Evolutionary conservation across 1,140 invertebrate species (phyloP), one percentile per base, ranked within the genome.

Genomic region (Lordiphosa mommai): DNA sequence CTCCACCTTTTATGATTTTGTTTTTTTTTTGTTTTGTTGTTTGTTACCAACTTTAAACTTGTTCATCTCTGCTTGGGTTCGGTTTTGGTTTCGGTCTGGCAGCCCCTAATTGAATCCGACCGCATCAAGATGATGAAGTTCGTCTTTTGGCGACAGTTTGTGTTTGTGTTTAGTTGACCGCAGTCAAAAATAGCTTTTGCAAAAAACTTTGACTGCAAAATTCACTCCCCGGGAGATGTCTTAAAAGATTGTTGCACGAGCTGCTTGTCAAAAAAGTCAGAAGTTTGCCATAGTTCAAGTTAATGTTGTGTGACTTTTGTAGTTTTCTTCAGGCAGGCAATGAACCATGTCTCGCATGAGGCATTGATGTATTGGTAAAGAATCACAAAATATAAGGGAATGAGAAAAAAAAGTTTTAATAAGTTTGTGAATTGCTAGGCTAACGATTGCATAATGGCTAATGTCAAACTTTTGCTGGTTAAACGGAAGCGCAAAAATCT

Each of bases 271-370:
- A 84, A 82, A 27, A 43, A 43, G 76, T 82, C 72, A 63, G 84
- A 82, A 84, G 77, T 82, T 82, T 71, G 60, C 68, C 77, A 84
- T 84, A 84, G 76, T 82, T 82, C 76, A 82, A 82, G 76, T 82
- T 84, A 82, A 82, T 82, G 76, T 82, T 76, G 77, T 82, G 76
- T 82, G 77, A 82, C 76, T 82, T 82, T 80, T 82, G 61, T 65
- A 67, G 61, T 68, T 72, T 69, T 82, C 53, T 60, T 48, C 56
- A 55, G 16, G 37, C 67, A 74, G 69, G 49, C 76, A 80, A 76
- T 80, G 71, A 84, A 71, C 61, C 76, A 71, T 84, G 66, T 56
- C 67, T 71, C 40, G 64, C 52, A 76, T 71, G 72, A 52, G 63
- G 66, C 56, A 61, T 74, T 61, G 51, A 66, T 73, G 44, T 70